A percentile compares a stretch with the other conserved stretches of the same genome.
phyloP scores from a whole-genome alignment of 2,888 invertebrate species.

The Leptinotarsa rubiginosa region DNA sequence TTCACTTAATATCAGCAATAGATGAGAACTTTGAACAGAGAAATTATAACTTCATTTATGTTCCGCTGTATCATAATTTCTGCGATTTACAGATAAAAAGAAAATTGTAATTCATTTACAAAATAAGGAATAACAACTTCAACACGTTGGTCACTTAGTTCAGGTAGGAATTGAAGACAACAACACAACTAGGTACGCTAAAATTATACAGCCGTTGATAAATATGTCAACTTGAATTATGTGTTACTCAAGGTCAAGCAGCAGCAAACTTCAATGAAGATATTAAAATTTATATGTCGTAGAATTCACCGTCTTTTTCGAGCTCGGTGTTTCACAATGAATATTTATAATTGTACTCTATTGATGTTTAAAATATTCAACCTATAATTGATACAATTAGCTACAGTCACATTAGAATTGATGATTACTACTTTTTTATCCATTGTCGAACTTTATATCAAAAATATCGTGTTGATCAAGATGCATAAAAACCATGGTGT shows the following conservation, averaged over 20 bases:
- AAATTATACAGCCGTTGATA: not conserved
- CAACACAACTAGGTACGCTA: not conserved
- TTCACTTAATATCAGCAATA: not conserved
- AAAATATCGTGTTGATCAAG: too few relatives aligned
- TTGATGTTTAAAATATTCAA: not conserved
- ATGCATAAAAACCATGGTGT: too few relatives aligned
- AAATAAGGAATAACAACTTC: not conserved
- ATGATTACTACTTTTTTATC: too few relatives aligned
- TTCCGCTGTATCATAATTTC: not conserved
- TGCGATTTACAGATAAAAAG: not conserved
- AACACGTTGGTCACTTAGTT: not conserved
- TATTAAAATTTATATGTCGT: not conserved
- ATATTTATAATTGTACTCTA: not conserved
- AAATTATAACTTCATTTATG: not conserved
- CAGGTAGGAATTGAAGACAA: not conserved
- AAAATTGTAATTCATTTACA: not conserved
- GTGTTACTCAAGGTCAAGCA: constrained; percentile 1
- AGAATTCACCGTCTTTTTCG: not conserved
- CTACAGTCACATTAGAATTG: too few relatives aligned
- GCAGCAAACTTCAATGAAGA: not conserved
- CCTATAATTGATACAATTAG: not conserved
- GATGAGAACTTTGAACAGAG: not conserved
- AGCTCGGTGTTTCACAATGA: not conserved
- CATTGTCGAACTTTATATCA: too few relatives aligned
- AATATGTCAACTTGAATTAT: not conserved